These are phyloP conservation scores for Lithobates sylvaticus DNA, from an alignment of 2,797 vertebrate species.

Conservation along the genomic window DNA sequence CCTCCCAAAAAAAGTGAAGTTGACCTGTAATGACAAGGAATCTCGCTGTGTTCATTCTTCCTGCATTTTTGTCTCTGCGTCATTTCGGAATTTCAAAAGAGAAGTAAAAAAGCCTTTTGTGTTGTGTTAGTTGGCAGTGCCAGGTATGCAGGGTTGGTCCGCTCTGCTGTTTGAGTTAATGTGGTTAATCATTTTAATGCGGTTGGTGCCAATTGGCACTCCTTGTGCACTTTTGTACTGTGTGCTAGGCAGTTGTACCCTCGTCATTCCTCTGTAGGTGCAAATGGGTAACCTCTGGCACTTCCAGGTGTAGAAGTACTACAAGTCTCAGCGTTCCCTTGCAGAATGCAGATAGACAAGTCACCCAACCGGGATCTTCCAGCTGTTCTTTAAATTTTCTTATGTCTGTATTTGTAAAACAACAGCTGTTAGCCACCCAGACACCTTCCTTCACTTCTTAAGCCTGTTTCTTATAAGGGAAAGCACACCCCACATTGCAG, in stretches of 20 bases:
- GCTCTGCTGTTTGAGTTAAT: slow-evolving; percentile 15
- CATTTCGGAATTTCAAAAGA: slow-evolving; percentile 1
- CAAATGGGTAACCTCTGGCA: too few species aligned
- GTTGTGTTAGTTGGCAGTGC: neutral
- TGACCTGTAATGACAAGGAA: neutral
- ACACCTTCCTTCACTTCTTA: too few species aligned
- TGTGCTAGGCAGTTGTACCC: neutral
- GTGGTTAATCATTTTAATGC: slow-evolving; percentile 23
- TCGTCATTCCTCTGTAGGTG: neutral
- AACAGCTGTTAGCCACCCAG: too few species aligned
- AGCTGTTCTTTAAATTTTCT: too few species aligned
- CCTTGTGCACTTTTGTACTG: neutral
- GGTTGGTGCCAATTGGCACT: neutral
- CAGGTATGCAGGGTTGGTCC: slow-evolving; percentile 23
- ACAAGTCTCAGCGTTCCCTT: too few species aligned
- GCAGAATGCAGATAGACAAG: too few species aligned
- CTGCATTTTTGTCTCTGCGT: neutral
- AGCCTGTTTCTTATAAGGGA: too few species aligned
- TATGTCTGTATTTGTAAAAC: too few species aligned
- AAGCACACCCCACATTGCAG: too few species aligned
- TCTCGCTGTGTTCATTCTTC: neutral
- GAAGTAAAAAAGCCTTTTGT: neutral
- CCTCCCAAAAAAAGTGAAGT: too few species aligned
- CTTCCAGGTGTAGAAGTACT: too few species aligned
- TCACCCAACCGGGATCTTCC: too few species aligned